Percentiles rank a stretch among this genome's conserved stretches.
Evolutionary conservation across 2,888 invertebrate genomes (phyloP).

Genomic region (Crossocerus cetratus): DNA sequence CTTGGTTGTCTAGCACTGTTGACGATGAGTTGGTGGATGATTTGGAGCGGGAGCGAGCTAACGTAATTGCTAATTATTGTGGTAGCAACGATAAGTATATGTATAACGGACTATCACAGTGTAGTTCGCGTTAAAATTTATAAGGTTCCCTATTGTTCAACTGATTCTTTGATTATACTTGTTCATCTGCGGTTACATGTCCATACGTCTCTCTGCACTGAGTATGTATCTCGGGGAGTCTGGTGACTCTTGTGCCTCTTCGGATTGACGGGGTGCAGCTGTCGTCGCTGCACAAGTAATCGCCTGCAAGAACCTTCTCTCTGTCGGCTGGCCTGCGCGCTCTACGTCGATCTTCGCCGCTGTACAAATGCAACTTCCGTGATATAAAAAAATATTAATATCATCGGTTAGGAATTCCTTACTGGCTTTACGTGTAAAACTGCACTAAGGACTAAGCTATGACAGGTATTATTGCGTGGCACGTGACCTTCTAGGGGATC

Average conservation of each 20-base stretch:
- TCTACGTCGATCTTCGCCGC: slow-evolving; percentile 19
- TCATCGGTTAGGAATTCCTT: slow-evolving; percentile 33
- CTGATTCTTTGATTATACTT: slow-evolving; percentile 43
- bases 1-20: neutral
- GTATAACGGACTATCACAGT: slow-evolving; percentile 54
- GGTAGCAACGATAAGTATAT: slow-evolving; percentile 41
- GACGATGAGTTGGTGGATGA: neutral
- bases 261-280: neutral
- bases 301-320: slow-evolving; percentile 17
- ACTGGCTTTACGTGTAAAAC: slow-evolving; percentile 34
- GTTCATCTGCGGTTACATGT: slow-evolving; percentile 15
- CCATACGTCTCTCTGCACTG: neutral
- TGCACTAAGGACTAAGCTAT: slow-evolving; percentile 34
- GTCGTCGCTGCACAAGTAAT: slow-evolving; percentile 25
- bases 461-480: slow-evolving; percentile 14
- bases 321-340: slow-evolving; percentile 21
- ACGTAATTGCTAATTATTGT: slow-evolving; percentile 44
- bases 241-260: neutral
- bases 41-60: slow-evolving; percentile 18
- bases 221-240: neutral
- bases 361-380: slow-evolving; percentile 44
- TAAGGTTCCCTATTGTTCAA: slow-evolving; percentile 41
- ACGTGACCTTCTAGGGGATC: neutral
- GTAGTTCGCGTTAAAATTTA: slow-evolving; percentile 46
- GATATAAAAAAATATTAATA: slow-evolving; percentile 53